Evolutionary conservation across 2,888 invertebrate species (phyloP).

Genomic region (Malthinus seriepunctatus): DNA sequence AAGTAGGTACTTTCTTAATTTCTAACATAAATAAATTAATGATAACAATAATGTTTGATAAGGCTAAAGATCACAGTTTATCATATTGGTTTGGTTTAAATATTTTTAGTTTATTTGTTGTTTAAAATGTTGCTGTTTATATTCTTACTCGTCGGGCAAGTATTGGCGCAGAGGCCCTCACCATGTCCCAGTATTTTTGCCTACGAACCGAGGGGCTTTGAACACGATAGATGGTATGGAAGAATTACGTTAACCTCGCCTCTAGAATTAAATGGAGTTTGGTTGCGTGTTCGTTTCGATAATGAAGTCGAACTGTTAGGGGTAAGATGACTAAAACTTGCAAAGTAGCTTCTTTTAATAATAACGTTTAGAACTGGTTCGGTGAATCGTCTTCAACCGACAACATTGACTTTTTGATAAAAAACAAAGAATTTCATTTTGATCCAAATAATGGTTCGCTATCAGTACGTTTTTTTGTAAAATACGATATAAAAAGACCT

Average conservation of each 20-base stretch:
- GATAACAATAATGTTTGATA: neutral
- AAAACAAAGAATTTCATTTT: constrained; percentile 61
- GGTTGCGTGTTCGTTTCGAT: constrained; percentile 63
- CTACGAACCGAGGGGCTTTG: constrained; percentile 46
- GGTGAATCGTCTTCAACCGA: constrained; percentile 63
- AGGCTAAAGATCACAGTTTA: constrained; percentile 8
- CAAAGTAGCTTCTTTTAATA: neutral
- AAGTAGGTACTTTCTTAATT: no score
- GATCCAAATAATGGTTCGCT: constrained; percentile 59
- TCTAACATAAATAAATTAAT: neutral
- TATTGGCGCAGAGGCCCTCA: constrained; percentile 36
- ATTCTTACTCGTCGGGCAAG: neutral
- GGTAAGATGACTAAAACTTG: constrained; percentile 52
- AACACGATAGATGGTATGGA: constrained; percentile 63
- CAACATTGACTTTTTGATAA: constrained; percentile 63
- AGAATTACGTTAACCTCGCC: constrained; percentile 59
- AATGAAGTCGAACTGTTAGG: constrained; percentile 63
- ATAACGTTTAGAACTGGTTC: constrained; percentile 50
- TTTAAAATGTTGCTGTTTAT: neutral
- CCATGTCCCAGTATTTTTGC: constrained; percentile 62
- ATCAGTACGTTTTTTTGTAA: constrained; percentile 63
- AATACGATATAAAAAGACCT: constrained; percentile 57
- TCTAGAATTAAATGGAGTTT: constrained; percentile 62
- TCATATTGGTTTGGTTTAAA: neutral
- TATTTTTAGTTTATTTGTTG: neutral